These are phyloP conservation scores for Unio delphinus DNA, from an alignment of 2,888 invertebrate genomes.

Conservation along the genomic window DNA sequence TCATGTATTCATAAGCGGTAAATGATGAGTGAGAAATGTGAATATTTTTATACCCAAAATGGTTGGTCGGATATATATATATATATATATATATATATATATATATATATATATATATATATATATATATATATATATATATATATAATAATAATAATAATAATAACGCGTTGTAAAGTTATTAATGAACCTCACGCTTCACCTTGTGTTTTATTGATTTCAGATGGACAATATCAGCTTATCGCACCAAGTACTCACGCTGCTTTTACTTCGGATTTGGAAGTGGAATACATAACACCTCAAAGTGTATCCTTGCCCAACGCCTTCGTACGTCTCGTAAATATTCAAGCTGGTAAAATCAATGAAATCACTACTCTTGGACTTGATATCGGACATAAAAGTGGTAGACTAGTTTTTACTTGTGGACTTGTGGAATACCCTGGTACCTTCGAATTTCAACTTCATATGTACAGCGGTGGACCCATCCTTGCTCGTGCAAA, in stretches of 20 bases:
- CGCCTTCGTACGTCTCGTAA: constrained; percentile 54
- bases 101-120: no score
- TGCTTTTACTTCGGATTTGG: constrained; percentile 59
- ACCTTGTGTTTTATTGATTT: constrained; percentile 20
- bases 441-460: constrained; percentile 53
- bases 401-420: constrained; percentile 46
- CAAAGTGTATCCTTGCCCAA: constrained; percentile 51
- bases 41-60: no score
- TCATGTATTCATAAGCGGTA: no score
- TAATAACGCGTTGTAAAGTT: no score
- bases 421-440: constrained; percentile 65
- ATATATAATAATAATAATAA: no score
- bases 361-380: constrained; percentile 53
- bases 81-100: no score
- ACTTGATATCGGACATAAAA: constrained; percentile 31
- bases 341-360: constrained; percentile 19
- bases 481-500: constrained; percentile 38
- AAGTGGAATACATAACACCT: constrained; percentile 54
- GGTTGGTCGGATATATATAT: no score
- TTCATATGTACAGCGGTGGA: constrained; percentile 54
- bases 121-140: no score
- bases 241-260: constrained; percentile 49
- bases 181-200: no score
- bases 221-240: constrained; percentile 51
- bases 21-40: no score